These are phyloP conservation scores for Chinchilla lanigera DNA, from an alignment of 2,113 vertebrate species.

Conservation along the genomic window DNA sequence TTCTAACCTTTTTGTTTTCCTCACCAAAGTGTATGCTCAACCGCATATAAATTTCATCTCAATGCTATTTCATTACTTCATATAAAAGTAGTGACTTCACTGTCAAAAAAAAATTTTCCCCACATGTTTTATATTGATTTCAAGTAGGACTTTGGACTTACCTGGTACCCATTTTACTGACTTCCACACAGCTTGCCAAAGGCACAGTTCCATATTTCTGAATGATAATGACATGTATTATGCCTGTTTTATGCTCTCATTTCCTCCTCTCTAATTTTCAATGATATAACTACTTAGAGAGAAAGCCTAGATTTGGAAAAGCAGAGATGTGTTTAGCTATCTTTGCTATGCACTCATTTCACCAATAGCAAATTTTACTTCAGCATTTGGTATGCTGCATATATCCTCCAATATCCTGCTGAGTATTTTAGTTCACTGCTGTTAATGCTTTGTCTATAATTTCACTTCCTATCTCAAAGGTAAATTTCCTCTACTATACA, in stretches of 20 bases:
- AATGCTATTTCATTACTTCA: neutral
- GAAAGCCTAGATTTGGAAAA: neutral
- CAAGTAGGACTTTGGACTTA: neutral
- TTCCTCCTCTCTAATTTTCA: neutral
- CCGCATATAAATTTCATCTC: neutral
- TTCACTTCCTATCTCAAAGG: constrained; percentile 41
- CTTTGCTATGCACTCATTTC: neutral
- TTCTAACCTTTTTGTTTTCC: neutral
- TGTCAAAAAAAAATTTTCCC: neutral
- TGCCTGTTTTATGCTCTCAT: neutral
- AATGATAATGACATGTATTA: neutral
- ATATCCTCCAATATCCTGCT: neutral
- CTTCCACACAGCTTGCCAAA: neutral
- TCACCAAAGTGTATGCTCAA: neutral
- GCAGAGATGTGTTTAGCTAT: neutral
- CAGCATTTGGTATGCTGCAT: neutral
- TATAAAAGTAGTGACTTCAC: neutral
- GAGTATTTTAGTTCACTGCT: neutral
- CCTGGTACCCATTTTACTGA: neutral
- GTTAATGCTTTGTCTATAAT: constrained; percentile 19
- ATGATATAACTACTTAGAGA: neutral
- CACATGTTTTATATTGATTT: constrained; percentile 50
- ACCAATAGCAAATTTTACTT: constrained; percentile 9
- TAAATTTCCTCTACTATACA: constrained; percentile 14
- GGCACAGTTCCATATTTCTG: constrained; percentile 3